Evolutionary conservation across 2,113 vertebrate genomes (phyloP), one percentile per base, ranked within the genome.

Genomic region (Mastomys coucha): DNA sequence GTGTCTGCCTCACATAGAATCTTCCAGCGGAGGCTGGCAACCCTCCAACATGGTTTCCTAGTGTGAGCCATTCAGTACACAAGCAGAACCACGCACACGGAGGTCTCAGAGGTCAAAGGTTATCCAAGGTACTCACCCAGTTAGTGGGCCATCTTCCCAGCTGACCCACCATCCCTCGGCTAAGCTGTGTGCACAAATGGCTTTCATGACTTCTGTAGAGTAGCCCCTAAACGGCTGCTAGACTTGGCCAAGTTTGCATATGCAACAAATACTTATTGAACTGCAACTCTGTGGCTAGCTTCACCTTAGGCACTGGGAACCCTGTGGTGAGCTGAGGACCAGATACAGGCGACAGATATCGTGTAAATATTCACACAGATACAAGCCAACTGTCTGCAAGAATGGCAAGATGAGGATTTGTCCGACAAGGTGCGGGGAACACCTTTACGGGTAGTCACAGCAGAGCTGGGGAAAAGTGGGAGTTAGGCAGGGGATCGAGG

Each of bases 101-200:
- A 95, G 63, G 33, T 65, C 96, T 78, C 28, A 14, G 92, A 78
- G 69, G 51, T 86, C 51, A 96, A 95, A 90, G 17, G 13, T 42
- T 91, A 96, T 22, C 42, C 0, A 56, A 63, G 5, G 19, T 76
- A 1, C 65, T 84, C 17, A 96, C 77, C 60, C 49, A 45, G 58
- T 14, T n/a, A 42, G 39, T 14, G 42, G 39, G 24, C 13, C 75
- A 77, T 77, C 20, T 42, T 82, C 92, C 75, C 49, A 75, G 60
- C 4, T 39, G 76, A 51, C 12, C 51, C 69, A 24, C n/a, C 22
- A 11, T 51, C 53, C 53, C 39, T 81, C 51, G 17, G 53, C 76
- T 73, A 39, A 76, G 22, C 65, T 58, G 2, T 58, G 7, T 53
- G 67, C 2, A 73, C 12, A 60, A 86, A 91, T 39, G 2, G 0